Base-by-base conservation (phyloP, 2,888 invertebrate genomes). In the Amphipoea lucens region DNA sequence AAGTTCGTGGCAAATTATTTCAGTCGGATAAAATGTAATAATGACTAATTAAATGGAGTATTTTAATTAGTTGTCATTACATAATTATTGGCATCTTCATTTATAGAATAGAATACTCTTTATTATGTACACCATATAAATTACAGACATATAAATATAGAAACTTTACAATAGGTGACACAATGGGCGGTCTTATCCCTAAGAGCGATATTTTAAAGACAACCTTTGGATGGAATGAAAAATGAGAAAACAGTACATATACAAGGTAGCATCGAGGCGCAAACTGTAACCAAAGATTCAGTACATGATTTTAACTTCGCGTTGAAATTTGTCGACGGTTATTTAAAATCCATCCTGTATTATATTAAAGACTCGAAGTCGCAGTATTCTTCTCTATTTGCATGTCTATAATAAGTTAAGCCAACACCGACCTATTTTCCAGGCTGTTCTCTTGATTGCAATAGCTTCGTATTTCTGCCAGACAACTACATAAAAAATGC, bases 1-100 rank as follows among this genome's bases (percentile, higher is more conserved):
- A 88, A 87, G 81, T 72, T 84, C 76, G 67, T 75, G n/a, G 20
- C 17, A 48, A 75, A 29, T 62, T 83, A 82, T 36, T 40, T 63
- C 14, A 54, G 45, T 12, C 1, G n/a, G n/a, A 42, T 12, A 36
- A 48, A 48, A 70, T 17, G 5, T 40, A 57, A 79, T 36, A 45
- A 36, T 54, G 0, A 20, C 20, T 5, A 20, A 79, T 40, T 57
- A 57, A 51, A 20, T 62, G 23, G 2, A 42, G n/a, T 20, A 23
- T 9, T 40, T 60, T n/a, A n/a, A n/a, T n/a, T n/a, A 14, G 14
- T 45, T 70, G 1, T 57, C 40, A 0, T 36, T 9, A 36, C 7
- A 40, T 60, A 29, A 29, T 29, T 29, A n/a, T 17, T 23, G 23
- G 23, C 36, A 23, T 51, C 20, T 29, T 45, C 11, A 5, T 29